Evolutionary conservation across 2,113 vertebrate genomes (phyloP).

Genomic region (Ondatra zibethicus): DNA sequence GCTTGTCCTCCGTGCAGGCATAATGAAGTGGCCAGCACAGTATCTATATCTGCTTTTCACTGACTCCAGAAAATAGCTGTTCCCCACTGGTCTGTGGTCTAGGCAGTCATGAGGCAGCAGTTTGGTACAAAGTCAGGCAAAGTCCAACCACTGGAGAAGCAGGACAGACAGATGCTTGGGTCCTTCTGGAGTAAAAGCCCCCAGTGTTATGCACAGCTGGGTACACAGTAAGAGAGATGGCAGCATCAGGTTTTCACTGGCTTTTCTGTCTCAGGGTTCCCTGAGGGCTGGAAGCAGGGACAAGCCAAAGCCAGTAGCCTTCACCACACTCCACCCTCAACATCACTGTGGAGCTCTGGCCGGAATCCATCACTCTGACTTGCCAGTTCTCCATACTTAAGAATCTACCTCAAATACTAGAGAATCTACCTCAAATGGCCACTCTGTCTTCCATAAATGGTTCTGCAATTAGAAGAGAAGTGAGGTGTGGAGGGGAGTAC

Average conservation of each 20-base stretch:
- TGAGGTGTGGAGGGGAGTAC: too few relatives aligned
- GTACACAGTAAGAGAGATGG: background rate
- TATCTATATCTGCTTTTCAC: background rate
- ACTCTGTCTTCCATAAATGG: background rate
- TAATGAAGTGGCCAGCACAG: background rate
- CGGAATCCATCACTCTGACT: background rate
- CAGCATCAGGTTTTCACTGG: fast-evolving
- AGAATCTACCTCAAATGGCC: background rate
- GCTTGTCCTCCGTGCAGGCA: background rate
- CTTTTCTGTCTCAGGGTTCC: background rate
- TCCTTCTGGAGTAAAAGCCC: background rate
- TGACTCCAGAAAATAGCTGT: background rate
- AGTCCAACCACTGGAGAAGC: fast-evolving
- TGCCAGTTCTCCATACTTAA: background rate
- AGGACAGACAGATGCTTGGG: background rate
- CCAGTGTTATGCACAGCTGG: fast-evolving
- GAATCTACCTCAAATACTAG: too few relatives aligned
- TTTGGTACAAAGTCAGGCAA: background rate
- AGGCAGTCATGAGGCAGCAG: fast-evolving
- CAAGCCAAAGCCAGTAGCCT: background rate
- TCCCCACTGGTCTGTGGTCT: background rate
- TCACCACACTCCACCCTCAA: background rate
- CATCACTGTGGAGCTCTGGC: background rate
- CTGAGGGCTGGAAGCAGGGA: background rate
- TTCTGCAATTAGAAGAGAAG: background rate